Percentiles rank a stretch among this genome's conserved stretches.
Conservation (phyloP, 2,888 invertebrate species). For the Exephanes ischioxanthus region DNA sequence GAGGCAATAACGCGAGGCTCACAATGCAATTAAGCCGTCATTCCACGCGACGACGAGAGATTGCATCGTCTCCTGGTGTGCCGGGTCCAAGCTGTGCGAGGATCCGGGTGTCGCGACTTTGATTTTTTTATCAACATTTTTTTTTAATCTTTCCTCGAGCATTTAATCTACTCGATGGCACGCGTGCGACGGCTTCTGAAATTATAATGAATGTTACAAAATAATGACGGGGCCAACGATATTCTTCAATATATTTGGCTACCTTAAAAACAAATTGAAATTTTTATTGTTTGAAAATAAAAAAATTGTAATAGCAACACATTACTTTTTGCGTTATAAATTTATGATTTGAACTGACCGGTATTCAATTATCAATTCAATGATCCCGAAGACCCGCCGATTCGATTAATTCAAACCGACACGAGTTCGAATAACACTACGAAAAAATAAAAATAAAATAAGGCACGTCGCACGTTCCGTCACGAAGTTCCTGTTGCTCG, state of each 20-base stretch:
- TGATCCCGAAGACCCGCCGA: not conserved
- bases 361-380: constrained; percentile 19
- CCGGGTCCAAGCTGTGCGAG: not conserved
- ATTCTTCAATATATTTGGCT: not conserved
- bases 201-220: constrained; percentile 37
- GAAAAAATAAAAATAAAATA: constrained; percentile 53
- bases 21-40: constrained; percentile 78
- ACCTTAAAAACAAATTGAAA: not conserved
- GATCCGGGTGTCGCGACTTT: constrained; percentile 5
- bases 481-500: constrained; percentile 56
- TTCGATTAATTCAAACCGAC: constrained; percentile 25
- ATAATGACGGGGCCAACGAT: constrained; percentile 5
- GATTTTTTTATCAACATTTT: constrained; percentile 35
- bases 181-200: constrained; percentile 27
- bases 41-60: constrained; percentile 42
- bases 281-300: not conserved
- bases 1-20: constrained; percentile 35
- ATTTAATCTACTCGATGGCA: constrained; percentile 49
- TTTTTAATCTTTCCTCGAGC: not conserved
- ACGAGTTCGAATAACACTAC: constrained; percentile 58
- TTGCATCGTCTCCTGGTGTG: constrained; percentile 42
- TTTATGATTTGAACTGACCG: not conserved
- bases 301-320: not conserved
- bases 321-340: not conserved
- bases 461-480: constrained; percentile 67